Evolutionary conservation across 2,113 vertebrate genomes (phyloP).

Genomic region (Labeo catla): DNA sequence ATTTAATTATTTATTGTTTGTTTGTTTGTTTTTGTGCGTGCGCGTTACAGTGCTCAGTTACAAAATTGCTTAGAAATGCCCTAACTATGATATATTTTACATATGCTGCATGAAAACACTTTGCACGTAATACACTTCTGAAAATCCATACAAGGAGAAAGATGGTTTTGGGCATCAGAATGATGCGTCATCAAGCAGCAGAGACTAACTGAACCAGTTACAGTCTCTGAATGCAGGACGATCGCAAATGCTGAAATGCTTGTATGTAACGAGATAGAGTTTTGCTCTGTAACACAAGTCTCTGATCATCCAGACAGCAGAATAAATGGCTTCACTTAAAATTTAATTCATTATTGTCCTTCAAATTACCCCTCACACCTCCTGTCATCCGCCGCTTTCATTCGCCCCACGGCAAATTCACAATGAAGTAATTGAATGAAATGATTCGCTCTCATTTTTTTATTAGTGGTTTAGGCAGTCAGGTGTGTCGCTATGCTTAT

Average conservation of each 20-base stretch:
- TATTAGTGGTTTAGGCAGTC: conserved; percentile 32
- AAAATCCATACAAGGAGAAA: too few relatives aligned
- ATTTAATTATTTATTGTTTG: too few relatives aligned
- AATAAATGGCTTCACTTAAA: neutral
- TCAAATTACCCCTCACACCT: conserved; percentile 23
- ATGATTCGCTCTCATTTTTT: conserved; percentile 30
- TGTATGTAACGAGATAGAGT: neutral
- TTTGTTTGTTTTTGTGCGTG: too few relatives aligned
- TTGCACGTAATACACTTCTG: too few relatives aligned
- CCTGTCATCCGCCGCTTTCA: neutral
- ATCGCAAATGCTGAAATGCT: neutral
- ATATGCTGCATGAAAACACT: too few relatives aligned
- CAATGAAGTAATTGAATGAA: conserved; percentile 38
- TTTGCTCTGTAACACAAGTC: neutral
- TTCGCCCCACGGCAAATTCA: neutral
- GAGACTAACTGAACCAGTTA: too few relatives aligned
- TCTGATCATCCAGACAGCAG: conserved; percentile 14
- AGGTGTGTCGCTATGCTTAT: conserved; percentile 33
- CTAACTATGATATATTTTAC: too few relatives aligned
- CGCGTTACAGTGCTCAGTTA: too few relatives aligned
- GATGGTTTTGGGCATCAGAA: too few relatives aligned
- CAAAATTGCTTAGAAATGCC: too few relatives aligned
- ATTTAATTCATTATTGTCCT: conserved; percentile 21
- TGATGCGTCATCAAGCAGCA: too few relatives aligned
- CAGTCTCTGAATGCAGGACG: neutral